These are phyloP conservation scores for Hippolais icterina DNA, from an alignment of 2,113 vertebrate species.

Conservation along the genomic window DNA sequence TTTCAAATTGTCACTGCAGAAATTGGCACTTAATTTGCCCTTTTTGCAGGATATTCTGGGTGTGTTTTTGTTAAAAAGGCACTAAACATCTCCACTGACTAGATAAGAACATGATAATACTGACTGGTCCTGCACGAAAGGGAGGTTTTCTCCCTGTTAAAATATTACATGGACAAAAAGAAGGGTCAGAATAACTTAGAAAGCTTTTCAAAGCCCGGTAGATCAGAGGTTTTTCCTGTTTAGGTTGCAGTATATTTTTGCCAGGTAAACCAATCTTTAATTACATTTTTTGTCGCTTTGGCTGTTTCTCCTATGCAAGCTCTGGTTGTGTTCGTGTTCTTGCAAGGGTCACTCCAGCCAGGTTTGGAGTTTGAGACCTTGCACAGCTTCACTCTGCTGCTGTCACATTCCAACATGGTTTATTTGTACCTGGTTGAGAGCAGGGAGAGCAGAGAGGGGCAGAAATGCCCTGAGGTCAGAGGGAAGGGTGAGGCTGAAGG, in stretches of 20 bases:
- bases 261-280: neutral
- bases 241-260: neutral
- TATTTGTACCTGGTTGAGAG: neutral
- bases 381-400: neutral
- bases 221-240: neutral
- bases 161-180: neutral
- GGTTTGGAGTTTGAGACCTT: neutral
- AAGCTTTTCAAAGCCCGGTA: neutral
- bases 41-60: neutral
- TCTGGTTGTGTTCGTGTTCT: neutral
- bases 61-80: neutral
- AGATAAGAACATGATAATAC: neutral
- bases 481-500: neutral
- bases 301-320: neutral
- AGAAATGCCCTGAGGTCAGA: fast-evolving
- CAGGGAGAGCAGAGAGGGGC: neutral
- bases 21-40: neutral
- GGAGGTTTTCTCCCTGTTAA: fast-evolving
- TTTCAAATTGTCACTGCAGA: neutral
- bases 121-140: neutral
- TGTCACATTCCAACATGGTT: fast-evolving
- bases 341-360: neutral
- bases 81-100: neutral
- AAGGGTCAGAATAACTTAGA: neutral
- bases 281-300: neutral